A percentile compares a stretch with the other conserved stretches of the same genome.
These are phyloP conservation scores for Leptinotarsa texana DNA, from an alignment of 1,140 invertebrate genomes.

Conservation along the genomic window DNA sequence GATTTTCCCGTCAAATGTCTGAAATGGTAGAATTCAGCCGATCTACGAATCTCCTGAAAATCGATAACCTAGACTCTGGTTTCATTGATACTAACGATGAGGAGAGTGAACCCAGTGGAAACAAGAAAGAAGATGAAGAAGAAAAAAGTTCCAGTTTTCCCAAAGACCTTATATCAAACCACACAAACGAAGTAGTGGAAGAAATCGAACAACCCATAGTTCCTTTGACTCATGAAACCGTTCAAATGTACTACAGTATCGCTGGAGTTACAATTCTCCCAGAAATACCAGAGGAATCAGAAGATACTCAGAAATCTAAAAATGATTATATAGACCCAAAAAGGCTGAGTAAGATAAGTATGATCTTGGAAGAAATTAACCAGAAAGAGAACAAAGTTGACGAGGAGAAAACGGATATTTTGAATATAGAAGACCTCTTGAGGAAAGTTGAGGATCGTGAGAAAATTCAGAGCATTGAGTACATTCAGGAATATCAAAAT, in stretches of 20 bases:
- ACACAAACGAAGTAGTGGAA: neutral
- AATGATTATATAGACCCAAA: slow-evolving; percentile 40
- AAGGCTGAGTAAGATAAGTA: slow-evolving; percentile 43
- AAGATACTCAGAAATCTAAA: slow-evolving; percentile 33
- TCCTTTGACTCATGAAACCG: slow-evolving; percentile 29
- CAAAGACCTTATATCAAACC: neutral
- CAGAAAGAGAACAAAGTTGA: slow-evolving; percentile 15
- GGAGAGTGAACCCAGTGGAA: neutral
- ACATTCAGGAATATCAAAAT: slow-evolving; percentile 33
- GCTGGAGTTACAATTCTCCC: slow-evolving; percentile 43
- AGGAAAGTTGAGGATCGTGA: neutral
- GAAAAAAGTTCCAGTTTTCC: neutral
- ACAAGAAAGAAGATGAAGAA: slow-evolving; percentile 17
- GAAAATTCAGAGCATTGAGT: slow-evolving; percentile 34
- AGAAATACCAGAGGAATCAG: slow-evolving; percentile 46
- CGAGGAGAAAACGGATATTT: neutral
- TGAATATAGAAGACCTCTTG: slow-evolving; percentile 18
- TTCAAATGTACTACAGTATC: slow-evolving; percentile 39
- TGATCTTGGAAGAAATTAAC: slow-evolving; percentile 41
- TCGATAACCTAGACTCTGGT: slow-evolving; percentile 9
- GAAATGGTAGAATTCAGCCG: slow-evolving; percentile 32
- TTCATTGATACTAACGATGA: slow-evolving; percentile 19
- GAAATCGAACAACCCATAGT: slow-evolving; percentile 5
- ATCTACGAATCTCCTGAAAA: slow-evolving; percentile 8
- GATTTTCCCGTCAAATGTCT: slow-evolving; percentile 36